A percentile compares a stretch with the other conserved stretches of the same genome.
Evolutionary conservation across 2,888 invertebrate species (phyloP).

Genomic region (Aphodius granarius): DNA sequence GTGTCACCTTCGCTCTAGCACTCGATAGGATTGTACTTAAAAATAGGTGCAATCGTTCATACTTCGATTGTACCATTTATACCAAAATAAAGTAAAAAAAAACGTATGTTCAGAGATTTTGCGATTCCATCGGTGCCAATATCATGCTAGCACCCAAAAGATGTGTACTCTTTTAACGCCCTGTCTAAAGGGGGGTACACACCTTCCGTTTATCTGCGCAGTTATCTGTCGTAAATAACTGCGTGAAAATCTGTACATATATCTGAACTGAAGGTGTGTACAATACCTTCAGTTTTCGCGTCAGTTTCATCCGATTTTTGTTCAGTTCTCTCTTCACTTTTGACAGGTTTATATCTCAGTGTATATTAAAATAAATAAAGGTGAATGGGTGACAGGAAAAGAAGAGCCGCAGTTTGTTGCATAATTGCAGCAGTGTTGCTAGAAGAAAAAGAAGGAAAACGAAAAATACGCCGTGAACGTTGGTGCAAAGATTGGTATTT

Average conservation of each 20-base stretch:
- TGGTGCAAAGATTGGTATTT: slow-evolving; percentile 9
- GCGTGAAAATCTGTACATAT: slow-evolving; percentile 9
- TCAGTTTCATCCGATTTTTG: slow-evolving; percentile 12
- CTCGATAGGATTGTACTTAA: too few relatives aligned
- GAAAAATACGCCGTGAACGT: slow-evolving; percentile 1
- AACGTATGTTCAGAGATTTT: too few relatives aligned
- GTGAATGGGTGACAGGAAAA: slow-evolving; percentile 13
- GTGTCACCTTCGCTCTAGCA: too few relatives aligned
- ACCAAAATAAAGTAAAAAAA: too few relatives aligned
- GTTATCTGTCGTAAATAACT: slow-evolving; percentile 11
- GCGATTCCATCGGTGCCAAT: too few relatives aligned
- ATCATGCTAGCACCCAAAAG: too few relatives aligned
- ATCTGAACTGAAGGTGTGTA: slow-evolving; percentile 15
- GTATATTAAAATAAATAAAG: slow-evolving; percentile 16
- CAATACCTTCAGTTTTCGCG: slow-evolving; percentile 7
- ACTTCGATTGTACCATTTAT: too few relatives aligned
- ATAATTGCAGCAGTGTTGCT: not conserved
- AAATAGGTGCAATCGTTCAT: too few relatives aligned
- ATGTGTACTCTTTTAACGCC: too few relatives aligned
- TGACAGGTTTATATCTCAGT: not conserved
- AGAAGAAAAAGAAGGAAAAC: not conserved
- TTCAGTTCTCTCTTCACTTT: slow-evolving; percentile 11
- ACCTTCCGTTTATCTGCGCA: too few relatives aligned
- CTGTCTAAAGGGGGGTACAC: too few relatives aligned
- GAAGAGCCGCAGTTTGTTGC: slow-evolving; percentile 10